phyloP scores from a whole-genome alignment of 2,113 vertebrate genomes.

The Lepus europaeus region DNA sequence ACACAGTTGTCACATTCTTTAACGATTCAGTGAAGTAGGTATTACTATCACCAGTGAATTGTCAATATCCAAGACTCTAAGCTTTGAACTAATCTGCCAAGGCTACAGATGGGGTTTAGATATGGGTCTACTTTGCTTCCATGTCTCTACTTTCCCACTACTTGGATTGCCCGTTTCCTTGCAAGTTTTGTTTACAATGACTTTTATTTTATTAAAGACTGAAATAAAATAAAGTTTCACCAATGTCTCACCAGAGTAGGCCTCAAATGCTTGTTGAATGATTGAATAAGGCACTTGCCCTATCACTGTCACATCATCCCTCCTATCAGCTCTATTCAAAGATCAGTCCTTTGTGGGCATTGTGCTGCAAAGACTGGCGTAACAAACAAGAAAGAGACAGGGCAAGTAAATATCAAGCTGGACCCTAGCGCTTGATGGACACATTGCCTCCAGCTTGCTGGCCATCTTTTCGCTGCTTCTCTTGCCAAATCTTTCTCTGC shows the following conservation, averaged over 20 bases:
- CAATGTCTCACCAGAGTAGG: not conserved
- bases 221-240: not conserved
- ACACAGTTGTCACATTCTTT: not conserved
- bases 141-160: not conserved
- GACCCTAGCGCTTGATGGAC: fast-evolving
- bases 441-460: not conserved
- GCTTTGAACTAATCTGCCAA: not conserved
- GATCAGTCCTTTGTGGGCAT: not conserved
- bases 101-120: not conserved
- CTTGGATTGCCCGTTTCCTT: not conserved
- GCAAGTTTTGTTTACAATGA: not conserved
- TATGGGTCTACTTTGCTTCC: not conserved
- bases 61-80: not conserved
- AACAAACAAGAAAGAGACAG: not conserved
- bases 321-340: not conserved
- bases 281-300: not conserved
- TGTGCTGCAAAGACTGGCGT: not conserved
- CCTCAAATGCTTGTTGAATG: not conserved
- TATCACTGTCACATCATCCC: not conserved
- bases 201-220: not conserved
- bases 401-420: not conserved
- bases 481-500: not conserved
- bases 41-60: not conserved
- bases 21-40: not conserved
- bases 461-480: not conserved